Base-by-base conservation (phyloP, 2,888 invertebrate species). In the Cheiracanthium punctorium region DNA sequence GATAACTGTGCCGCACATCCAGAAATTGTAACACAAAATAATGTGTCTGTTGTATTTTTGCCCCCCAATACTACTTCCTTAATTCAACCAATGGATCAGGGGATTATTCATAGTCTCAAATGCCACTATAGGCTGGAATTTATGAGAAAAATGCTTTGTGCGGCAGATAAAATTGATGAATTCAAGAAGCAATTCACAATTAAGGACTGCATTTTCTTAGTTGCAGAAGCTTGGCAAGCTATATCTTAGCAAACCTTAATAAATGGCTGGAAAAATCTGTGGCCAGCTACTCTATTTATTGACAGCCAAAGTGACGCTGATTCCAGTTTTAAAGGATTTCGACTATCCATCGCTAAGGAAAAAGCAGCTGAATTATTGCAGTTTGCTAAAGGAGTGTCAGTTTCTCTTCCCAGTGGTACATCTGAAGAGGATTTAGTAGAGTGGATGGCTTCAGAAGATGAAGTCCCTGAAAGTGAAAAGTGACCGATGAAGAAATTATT, bases 51-150 rank as follows among this genome's bases (percentile, higher is more conserved):
- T n/a, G 12, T 48, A 17, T 48, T 48, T 48, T n/a, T 48, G 48
- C 48, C 48, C 10, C 48, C 48, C 0, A 67, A 67, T 24, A 67
- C 67, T 0, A 67, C 67, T 12, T 67, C 32, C 0, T 14, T 67
- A 14, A 67, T 67, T 30, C 32, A 30, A 10, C 67, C 67, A 67
- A 67, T 67, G 67, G 67, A 67, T 30, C 32, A 67, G n/a, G 30
- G 67, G 17, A 32, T 32, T 12, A 67, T 48, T 12, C 2, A 17
- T 17, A 48, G 17, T n/a, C 17, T 48, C 1, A 48, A 48, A n/a
- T 48, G 48, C 17, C 48, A 48, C n/a, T 48, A 48, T 48, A 48
- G 14, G 14, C 5, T 2, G 5, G 48, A 7, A 48, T 48, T 48
- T 48, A 48, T 48, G 5, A n/a, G 17, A n/a, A 48, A 48, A 17